These are phyloP conservation scores for Andrena bucephala DNA, from an alignment of 2,888 invertebrate genomes.

Conservation along the genomic window DNA sequence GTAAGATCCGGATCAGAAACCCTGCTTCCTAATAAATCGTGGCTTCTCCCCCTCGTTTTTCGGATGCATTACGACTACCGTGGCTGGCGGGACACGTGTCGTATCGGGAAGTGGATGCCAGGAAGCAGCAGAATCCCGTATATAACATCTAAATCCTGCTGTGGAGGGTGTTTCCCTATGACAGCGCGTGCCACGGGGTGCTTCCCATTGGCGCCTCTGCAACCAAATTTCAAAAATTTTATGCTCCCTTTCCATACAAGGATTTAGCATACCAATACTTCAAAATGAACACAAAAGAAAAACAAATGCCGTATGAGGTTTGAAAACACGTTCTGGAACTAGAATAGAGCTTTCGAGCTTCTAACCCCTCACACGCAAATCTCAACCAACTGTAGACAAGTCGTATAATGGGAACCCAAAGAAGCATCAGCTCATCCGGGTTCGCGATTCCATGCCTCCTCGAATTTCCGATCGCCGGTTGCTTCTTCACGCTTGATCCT, in stretches of 20 bases:
- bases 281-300: background rate
- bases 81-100: constrained; percentile 75
- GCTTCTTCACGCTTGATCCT: constrained; percentile 44
- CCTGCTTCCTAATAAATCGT: constrained; percentile 66
- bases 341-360: too few relatives aligned
- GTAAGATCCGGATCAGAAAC: constrained; percentile 48
- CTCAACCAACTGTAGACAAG: too few relatives aligned
- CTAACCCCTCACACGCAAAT: too few relatives aligned
- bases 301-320: too few relatives aligned
- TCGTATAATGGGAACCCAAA: background rate
- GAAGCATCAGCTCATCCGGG: constrained; percentile 3
- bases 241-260: background rate
- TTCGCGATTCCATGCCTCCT: constrained; percentile 33
- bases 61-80: constrained; percentile 57
- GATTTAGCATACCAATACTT: background rate
- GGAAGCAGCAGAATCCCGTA: constrained; percentile 65
- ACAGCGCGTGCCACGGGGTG: constrained; percentile 73
- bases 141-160: constrained; percentile 71
- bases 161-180: constrained; percentile 63
- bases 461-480: constrained; percentile 31
- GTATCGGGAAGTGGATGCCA: constrained; percentile 69
- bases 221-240: background rate
- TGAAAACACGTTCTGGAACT: too few relatives aligned
- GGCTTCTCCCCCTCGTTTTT: constrained; percentile 44
- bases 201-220: constrained; percentile 59